phyloP scores from a whole-genome alignment of 2,113 vertebrate species.

The Thunnus thynnus region DNA sequence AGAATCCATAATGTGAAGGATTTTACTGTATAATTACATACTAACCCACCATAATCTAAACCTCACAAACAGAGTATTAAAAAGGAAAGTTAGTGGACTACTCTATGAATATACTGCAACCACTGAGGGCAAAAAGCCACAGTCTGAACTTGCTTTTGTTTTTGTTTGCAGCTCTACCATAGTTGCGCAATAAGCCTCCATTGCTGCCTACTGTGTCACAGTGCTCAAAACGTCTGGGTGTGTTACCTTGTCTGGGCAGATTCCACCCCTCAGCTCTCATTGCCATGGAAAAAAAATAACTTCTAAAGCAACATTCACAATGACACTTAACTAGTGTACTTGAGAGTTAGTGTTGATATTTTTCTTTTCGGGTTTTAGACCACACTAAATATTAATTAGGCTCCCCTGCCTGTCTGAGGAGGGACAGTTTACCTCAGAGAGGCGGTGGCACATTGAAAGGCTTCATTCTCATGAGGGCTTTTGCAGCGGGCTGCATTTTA shows the following conservation, averaged over 20 bases:
- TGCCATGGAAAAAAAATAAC: not conserved
- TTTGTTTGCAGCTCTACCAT: not conserved
- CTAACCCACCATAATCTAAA: no score
- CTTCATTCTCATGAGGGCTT: constrained; percentile 19
- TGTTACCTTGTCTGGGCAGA: constrained; percentile 74
- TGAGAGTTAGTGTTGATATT: not conserved
- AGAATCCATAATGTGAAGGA: no score
- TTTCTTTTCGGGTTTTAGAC: not conserved
- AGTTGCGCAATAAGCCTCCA: constrained; percentile 58
- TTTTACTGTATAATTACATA: no score
- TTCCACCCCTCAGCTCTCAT: constrained; percentile 55
- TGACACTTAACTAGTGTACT: constrained; percentile 1
- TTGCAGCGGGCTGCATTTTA: constrained; percentile 9
- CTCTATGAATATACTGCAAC: no score
- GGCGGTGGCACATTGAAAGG: not conserved
- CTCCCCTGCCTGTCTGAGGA: constrained; percentile 10
- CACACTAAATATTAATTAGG: constrained; percentile 61
- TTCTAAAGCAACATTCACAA: constrained; percentile 15
- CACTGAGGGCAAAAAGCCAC: not conserved
- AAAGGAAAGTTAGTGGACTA: no score
- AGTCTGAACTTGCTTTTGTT: not conserved
- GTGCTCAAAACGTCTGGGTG: constrained; percentile 52
- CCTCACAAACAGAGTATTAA: no score
- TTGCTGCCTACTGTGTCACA: constrained; percentile 41
- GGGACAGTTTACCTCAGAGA: constrained; percentile 35